Percentiles rank a stretch among this genome's conserved stretches.
These are phyloP conservation scores for Sipunculus nudus DNA, from an alignment of 2,888 invertebrate genomes.

Conservation along the genomic window DNA sequence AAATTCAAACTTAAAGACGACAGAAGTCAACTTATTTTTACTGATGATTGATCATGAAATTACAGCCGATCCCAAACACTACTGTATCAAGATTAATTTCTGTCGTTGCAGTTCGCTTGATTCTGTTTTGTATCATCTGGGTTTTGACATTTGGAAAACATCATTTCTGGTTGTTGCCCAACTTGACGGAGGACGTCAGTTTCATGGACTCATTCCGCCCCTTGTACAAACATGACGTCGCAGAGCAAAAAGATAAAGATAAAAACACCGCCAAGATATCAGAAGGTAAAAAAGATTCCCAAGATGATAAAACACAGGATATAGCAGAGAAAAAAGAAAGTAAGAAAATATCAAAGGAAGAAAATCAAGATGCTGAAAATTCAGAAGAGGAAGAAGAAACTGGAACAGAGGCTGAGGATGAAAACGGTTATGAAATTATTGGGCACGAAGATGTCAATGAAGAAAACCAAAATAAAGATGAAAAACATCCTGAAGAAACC, in stretches of 20 bases:
- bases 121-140: constrained; percentile 94
- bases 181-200: constrained; percentile 98
- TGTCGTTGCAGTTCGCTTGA: constrained; percentile 76
- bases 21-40: too few relatives aligned
- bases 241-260: constrained; percentile 39
- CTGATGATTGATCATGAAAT: too few relatives aligned
- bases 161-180: constrained; percentile 98
- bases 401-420: constrained; percentile 7
- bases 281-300: constrained; percentile 18
- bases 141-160: constrained; percentile 85
- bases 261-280: constrained; percentile 18
- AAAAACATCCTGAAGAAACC: constrained; percentile 25
- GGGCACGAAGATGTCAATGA: too few relatives aligned
- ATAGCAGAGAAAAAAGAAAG: constrained; percentile 35
- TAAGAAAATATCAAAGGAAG: constrained; percentile 24
- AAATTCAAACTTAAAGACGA: too few relatives aligned
- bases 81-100: too few relatives aligned
- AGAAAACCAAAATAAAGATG: too few relatives aligned
- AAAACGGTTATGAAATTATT: constrained; percentile 32
- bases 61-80: too few relatives aligned
- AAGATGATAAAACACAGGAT: constrained; percentile 28
- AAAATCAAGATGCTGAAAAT: constrained; percentile 35
- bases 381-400: constrained; percentile 27
- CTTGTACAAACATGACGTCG: constrained; percentile 73
- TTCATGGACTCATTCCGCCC: constrained; percentile 99